A percentile compares a stretch with the other conserved stretches of the same genome.
Conservation (phyloP, 2,797 vertebrate species). For the Myiotriccus ornatus region DNA sequence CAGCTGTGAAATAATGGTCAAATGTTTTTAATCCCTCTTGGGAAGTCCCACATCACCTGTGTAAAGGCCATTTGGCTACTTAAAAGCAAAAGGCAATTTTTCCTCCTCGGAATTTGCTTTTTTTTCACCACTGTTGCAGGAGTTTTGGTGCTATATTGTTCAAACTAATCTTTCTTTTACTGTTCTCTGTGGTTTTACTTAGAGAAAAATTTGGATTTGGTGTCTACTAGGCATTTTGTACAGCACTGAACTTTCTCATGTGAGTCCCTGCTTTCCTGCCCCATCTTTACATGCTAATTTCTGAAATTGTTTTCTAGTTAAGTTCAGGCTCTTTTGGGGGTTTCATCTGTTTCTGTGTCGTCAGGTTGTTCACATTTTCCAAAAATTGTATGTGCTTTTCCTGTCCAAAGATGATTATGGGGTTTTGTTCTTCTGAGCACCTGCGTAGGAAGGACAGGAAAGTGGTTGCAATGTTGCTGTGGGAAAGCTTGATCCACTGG, state of each 20-base stretch:
- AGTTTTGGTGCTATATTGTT: not conserved
- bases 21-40: not conserved
- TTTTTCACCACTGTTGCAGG: not conserved
- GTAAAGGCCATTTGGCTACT: not conserved
- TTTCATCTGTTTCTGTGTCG: not conserved
- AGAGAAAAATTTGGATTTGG: not conserved
- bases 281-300: not conserved
- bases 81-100: not conserved
- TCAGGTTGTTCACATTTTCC: not conserved
- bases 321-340: not conserved
- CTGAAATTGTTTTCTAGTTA: not conserved
- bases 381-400: not conserved
- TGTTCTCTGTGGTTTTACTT: not conserved
- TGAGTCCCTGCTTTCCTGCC: not conserved
- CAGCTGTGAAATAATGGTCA: not conserved
- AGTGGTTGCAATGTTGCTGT: not conserved
- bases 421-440: not conserved
- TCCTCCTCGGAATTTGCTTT: not conserved
- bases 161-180: not conserved
- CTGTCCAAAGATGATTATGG: not conserved
- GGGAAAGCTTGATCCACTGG: not conserved
- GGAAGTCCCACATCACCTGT: not conserved
- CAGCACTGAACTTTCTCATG: not conserved
- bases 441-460: not conserved
- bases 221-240: not conserved